Conservation (phyloP, 2,113 vertebrate species). For the Malurus elegans region DNA sequence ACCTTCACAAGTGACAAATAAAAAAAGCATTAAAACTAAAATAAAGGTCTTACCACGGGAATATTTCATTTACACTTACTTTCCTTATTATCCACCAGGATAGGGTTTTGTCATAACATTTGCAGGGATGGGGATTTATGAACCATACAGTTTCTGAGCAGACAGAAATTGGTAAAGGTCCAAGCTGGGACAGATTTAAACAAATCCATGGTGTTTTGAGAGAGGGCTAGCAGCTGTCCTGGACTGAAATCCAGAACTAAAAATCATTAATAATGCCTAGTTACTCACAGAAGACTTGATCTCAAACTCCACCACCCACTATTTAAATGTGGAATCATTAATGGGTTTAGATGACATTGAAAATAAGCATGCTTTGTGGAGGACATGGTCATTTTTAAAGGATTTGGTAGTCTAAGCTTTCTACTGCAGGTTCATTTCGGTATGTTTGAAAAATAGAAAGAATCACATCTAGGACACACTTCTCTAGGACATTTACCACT, state of each 20-base stretch:
- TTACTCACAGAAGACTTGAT: neutral
- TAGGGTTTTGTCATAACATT: neutral
- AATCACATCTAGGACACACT: neutral
- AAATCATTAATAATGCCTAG: neutral
- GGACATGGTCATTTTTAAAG: neutral
- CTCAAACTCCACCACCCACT: neutral
- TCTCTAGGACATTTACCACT: slow-evolving; percentile 3
- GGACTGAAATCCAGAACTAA: neutral
- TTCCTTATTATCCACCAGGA: neutral
- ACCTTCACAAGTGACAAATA: neutral
- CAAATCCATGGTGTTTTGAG: neutral
- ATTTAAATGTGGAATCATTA: neutral
- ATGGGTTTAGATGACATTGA: neutral
- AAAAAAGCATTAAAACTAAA: neutral
- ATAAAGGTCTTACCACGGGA: neutral
- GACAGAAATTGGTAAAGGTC: neutral
- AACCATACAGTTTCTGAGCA: neutral
- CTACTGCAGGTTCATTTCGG: neutral
- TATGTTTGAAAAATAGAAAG: neutral
- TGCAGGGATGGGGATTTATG: neutral
- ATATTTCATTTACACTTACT: neutral
- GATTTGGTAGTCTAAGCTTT: neutral
- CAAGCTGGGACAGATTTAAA: neutral
- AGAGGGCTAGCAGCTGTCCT: neutral
- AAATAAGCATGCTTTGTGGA: neutral